Evolutionary conservation across 2,113 vertebrate genomes (phyloP), one percentile per base, ranked within the genome.

Genomic region (Corvus cornix): DNA sequence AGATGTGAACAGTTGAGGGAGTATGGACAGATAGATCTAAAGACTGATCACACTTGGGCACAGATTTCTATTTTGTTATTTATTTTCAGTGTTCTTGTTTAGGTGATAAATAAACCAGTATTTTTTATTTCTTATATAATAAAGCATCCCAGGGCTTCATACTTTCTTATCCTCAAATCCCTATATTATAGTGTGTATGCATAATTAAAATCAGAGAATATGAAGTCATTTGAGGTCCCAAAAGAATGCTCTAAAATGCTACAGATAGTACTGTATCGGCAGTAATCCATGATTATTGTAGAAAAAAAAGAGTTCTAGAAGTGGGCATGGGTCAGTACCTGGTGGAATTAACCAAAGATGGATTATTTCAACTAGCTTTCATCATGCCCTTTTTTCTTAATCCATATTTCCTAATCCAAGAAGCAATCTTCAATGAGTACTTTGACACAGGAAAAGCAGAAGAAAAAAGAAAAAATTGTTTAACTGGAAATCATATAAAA

Each of bases 241-340:
- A 72, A 78, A 48, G 41, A 81, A 62, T 75, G 18, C 75, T 93
- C 37, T 52, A 81, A 97, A 94, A 51, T 82, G 56, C 49, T 80
- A 30, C 49, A 73, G 77, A 92, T 96, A 91, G 93, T 92, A 80
- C 37, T 49, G 31, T 81, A 78, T 92, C 70, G 90, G 48, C 39
- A 84, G 5, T 93, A 96, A 97, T 94, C 92, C 46, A 20, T 81
- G 63, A 89, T 90, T 90, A 75, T 79, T 92, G 67, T 63, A 67
- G 63, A 73, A 83, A 60, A 90, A 95, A 59, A 33, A 12, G 11
- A 62, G 53, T 51, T 16, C 21, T 82, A 51, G 33, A 89, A 64
- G 22, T 53, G 52, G 21, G 4, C 18, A 24, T 55, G 21, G 18
- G 14, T 75, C 30, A 91, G 14, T 72, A 90, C 33, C 44, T 72